These are phyloP conservation scores for Dryoscopus gambensis DNA, from an alignment of 2,113 vertebrate genomes.

Conservation along the genomic window DNA sequence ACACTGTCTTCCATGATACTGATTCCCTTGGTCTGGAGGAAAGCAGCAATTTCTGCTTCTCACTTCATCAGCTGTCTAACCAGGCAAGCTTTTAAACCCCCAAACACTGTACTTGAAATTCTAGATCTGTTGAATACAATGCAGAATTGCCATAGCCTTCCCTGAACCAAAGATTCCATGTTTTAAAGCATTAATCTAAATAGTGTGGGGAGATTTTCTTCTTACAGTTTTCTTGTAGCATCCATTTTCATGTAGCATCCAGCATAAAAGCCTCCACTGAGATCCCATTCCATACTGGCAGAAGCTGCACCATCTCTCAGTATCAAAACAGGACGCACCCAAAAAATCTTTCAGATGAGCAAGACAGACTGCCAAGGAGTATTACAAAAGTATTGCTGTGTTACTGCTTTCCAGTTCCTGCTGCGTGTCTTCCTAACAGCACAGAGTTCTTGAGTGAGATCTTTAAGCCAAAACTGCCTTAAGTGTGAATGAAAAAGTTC, in stretches of 20 bases:
- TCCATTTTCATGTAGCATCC: too few species aligned
- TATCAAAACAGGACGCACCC: neutral
- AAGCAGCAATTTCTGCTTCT: conserved; percentile 51
- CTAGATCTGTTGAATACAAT: neutral
- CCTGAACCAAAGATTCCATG: neutral
- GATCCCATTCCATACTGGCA: neutral
- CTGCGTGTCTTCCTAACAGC: neutral
- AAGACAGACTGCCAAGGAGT: neutral
- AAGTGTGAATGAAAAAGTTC: neutral
- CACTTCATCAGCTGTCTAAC: conserved; percentile 48
- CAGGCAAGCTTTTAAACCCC: conserved; percentile 45
- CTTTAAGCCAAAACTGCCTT: neutral
- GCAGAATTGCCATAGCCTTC: neutral
- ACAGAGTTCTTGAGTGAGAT: neutral
- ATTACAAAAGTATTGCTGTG: neutral
- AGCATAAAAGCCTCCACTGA: neutral
- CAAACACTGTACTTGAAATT: neutral
- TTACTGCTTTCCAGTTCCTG: neutral
- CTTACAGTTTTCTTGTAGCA: neutral
- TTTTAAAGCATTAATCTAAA: neutral
- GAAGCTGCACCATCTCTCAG: neutral
- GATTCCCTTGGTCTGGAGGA: conserved; percentile 25
- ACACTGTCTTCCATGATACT: conserved; percentile 33
- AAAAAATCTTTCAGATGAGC: neutral
- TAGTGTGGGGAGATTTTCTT: neutral